Evolutionary conservation across 2,888 invertebrate species (phyloP).

Genomic region (Pachycephus smyrnensis): DNA sequence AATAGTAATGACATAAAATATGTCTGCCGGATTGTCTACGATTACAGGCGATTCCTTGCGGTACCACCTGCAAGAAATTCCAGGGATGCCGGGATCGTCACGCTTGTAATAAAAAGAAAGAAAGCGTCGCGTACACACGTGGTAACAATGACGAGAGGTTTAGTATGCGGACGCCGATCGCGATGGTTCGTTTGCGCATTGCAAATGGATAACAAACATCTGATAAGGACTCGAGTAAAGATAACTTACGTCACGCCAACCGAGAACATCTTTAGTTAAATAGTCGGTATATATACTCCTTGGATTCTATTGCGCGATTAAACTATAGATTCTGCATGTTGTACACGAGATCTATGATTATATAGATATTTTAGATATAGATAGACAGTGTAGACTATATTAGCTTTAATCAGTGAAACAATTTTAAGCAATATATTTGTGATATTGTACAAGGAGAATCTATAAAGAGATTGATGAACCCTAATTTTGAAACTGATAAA

Average conservation of each 20-base stretch:
- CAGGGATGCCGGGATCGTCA: background rate
- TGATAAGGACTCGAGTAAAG: constrained; percentile 46
- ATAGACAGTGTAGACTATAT: background rate
- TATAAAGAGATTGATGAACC: too few species aligned
- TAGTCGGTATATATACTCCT: constrained; percentile 23
- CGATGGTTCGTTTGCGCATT: constrained; percentile 23
- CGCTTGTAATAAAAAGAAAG: background rate
- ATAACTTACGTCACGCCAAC: constrained; percentile 52
- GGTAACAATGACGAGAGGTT: background rate
- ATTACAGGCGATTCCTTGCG: background rate
- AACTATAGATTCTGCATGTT: background rate
- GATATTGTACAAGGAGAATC: background rate
- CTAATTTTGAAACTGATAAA: too few species aligned
- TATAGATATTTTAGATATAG: background rate
- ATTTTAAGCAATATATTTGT: background rate
- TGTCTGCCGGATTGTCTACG: constrained; percentile 3
- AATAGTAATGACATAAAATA: background rate
- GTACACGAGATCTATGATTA: background rate
- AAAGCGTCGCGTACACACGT: background rate
- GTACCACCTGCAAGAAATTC: constrained; percentile 6
- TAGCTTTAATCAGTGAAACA: background rate
- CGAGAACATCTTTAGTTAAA: constrained; percentile 39
- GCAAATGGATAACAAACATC: constrained; percentile 30
- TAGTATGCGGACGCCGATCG: constrained; percentile 5
- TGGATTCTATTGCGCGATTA: constrained; percentile 25